Percentiles rank a stretch among this genome's conserved stretches.
Conservation (phyloP, 2,888 invertebrate species). For the Napeogenes inachia region DNA sequence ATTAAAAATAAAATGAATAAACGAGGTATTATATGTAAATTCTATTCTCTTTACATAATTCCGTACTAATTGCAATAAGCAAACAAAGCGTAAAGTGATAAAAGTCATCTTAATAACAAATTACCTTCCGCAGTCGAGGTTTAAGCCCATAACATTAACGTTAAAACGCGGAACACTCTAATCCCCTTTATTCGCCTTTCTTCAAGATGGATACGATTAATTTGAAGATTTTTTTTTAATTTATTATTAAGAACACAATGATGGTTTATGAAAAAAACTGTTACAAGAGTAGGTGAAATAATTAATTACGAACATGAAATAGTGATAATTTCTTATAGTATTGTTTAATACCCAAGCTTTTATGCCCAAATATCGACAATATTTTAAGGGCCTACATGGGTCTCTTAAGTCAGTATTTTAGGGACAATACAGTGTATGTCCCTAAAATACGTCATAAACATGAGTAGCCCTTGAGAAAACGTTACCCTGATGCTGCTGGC, state of each 20-base stretch:
- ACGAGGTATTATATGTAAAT: neutral
- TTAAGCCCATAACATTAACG: slow-evolving; percentile 25
- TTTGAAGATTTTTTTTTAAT: neutral
- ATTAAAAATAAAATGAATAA: too few relatives aligned
- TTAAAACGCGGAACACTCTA: slow-evolving; percentile 24
- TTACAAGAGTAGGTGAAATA: too few relatives aligned
- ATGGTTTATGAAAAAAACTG: too few relatives aligned
- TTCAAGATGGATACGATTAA: neutral
- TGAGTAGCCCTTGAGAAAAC: slow-evolving; percentile 24
- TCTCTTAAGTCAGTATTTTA: slow-evolving; percentile 7
- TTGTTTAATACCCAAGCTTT: neutral
- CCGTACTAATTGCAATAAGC: neutral
- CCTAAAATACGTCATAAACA: slow-evolving; percentile 24
- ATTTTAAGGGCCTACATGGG: slow-evolving; percentile 13
- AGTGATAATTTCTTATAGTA: too few relatives aligned
- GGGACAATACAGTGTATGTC: slow-evolving; percentile 14
- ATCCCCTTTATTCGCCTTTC: slow-evolving; percentile 12
- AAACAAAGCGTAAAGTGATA: slow-evolving; percentile 13
- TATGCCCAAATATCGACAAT: slow-evolving; percentile 18
- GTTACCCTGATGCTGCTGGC: slow-evolving; percentile 26
- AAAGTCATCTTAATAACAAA: slow-evolving; percentile 21
- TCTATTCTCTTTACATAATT: neutral
- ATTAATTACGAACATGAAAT: too few relatives aligned
- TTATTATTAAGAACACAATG: neutral
- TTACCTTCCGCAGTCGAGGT: slow-evolving; percentile 21